Base-by-base conservation (phyloP, 2,113 vertebrate species). In the Centropus bengalensis region DNA sequence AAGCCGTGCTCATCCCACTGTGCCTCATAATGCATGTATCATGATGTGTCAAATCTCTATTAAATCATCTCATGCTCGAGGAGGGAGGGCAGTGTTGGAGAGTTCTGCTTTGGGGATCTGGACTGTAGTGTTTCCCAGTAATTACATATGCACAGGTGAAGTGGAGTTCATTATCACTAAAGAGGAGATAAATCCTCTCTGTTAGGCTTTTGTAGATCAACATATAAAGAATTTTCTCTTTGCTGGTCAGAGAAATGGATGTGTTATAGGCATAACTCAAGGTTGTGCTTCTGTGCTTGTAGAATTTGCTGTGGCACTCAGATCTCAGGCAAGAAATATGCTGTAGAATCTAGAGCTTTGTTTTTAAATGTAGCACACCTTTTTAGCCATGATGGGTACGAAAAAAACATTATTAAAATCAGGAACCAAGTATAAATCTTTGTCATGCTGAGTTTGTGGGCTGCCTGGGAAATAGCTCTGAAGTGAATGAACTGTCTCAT, bases 191-290 rank as follows among this genome's bases (percentile, higher is more conserved):
- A 80, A 54, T 47, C 9, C 10, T 45, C n/a, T 27, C 17, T 80
- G 62, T 17, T 62, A 83, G 30, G 18, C 7, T 81, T 77, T 81
- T 70, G 45, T 52, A 70, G 32, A 63, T 67, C 18, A 58, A 26
- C 23, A 32, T 14, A 33, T 0, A 1, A 40, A 27, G 14, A 13
- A 70, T 18, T 6, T 1, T 0, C 26, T 27, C 21, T 24, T 5
- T 83, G 42, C 13, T 19, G 33, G 6, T 56, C 54, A 91, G 68
- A 82, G 58, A 20, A 19, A 67, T 0, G 17, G 12, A 58, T 28
- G 7, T 4, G 1, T 47, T 30, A 51, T 27, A 73, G 82, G 24
- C 22, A 38, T 10, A 76, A 93, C 2, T 5, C 22, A 56, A 17
- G 38, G 22, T 1, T 58, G 19, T 33, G 21, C 21, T 78, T 83